phyloP scores from a whole-genome alignment of 2,797 vertebrate genomes.

The Clarias fuscus region DNA sequence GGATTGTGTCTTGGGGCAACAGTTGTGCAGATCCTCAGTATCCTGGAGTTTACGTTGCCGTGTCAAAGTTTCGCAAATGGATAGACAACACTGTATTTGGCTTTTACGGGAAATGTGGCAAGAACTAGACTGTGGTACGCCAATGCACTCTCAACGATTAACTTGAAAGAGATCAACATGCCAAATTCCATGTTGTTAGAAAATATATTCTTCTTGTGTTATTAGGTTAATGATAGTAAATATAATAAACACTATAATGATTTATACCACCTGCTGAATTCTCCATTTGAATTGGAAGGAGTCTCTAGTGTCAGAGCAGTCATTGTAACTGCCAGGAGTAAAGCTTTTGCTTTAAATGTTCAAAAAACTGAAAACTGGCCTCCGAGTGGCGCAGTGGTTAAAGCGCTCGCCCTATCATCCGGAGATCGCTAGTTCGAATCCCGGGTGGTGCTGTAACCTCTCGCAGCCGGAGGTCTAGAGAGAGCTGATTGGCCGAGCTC shows the following conservation, averaged over 20 bases:
- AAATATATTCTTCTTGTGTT: constrained; percentile 20
- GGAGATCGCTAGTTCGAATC: too few relatives aligned
- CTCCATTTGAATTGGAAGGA: neutral
- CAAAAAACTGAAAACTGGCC: too few relatives aligned
- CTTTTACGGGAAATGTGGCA: constrained; percentile 69
- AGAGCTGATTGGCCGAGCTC: too few relatives aligned
- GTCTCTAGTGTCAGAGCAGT: neutral
- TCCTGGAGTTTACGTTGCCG: constrained; percentile 78
- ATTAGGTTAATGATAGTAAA: neutral
- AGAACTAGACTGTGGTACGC: constrained; percentile 45
- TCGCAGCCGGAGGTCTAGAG: too few relatives aligned
- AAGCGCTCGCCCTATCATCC: too few relatives aligned
- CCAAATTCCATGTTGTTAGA: constrained; percentile 60
- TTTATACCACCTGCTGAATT: neutral
- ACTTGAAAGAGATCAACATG: constrained; percentile 41
- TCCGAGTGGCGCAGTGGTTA: too few relatives aligned
- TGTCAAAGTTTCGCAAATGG: constrained; percentile 78
- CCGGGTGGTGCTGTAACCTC: too few relatives aligned
- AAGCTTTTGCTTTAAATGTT: neutral
- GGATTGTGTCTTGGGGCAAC: constrained; percentile 81
- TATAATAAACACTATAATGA: neutral
- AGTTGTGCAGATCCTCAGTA: constrained; percentile 73
- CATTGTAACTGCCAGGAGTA: neutral
- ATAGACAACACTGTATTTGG: constrained; percentile 76
- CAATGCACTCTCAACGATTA: constrained; percentile 22